Evolutionary conservation across 2,113 vertebrate genomes (phyloP), one percentile per base, ranked within the genome.

Genomic region (human): DNA sequence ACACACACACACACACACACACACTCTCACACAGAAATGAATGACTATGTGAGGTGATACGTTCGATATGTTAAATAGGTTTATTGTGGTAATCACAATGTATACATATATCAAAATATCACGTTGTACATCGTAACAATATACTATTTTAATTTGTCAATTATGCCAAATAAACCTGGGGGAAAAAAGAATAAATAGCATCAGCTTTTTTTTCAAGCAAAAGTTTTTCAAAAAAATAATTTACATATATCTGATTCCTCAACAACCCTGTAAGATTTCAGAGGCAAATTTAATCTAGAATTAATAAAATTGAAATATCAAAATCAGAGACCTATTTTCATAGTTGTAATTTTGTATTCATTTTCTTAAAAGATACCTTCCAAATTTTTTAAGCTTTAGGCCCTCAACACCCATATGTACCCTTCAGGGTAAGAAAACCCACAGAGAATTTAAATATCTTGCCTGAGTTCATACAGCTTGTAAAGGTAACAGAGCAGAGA

Each of bases 401-500:
- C 2, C 8, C 1, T 43, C 43, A 48, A 25, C 14, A 23, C 6
- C 40, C 64, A 50, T 9, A 2, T 50, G 2, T 0, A 16, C 0
- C 22, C 22, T 75, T 75, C 35, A 93, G 16, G 2, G 8, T 43
- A 73, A 82, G 73, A 38, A 79, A 12, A 43, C 8, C 0, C 27
- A 27, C 8, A 57, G 11, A 43, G 17, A 38, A n/a, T 85, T 57
- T 38, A 50, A 72, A 64, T n/a, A 59, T 25, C 7, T 38, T 52
- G 25, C 27, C n/a, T 3, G 32, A 23, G 48, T n/a, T 78, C 9
- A 43, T 1, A 9, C 8, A 40, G 13, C 10, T 23, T 4, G 43
- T 8, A 17, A 75, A 61, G 27, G 4, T 43, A 23, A 13, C 27
- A 38, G 40, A 72, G 9, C 8, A 23, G 27, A 5, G 11, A 43